Evolutionary conservation across 2,888 invertebrate species (phyloP).

Genomic region (Lapara coniferarum): DNA sequence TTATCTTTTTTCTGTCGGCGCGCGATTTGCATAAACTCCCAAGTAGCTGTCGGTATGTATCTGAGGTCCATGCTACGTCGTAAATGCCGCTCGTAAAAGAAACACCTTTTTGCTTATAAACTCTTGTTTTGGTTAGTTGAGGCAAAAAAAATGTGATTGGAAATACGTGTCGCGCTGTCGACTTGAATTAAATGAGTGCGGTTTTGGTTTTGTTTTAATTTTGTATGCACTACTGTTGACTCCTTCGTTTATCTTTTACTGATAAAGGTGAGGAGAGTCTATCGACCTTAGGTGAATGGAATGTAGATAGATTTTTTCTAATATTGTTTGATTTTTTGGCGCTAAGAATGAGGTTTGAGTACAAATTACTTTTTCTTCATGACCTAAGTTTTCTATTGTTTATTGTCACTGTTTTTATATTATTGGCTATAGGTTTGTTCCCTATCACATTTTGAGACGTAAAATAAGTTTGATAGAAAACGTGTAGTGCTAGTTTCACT

Average conservation of each 20-base stretch:
- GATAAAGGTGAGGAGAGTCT: background rate
- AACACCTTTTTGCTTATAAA: constrained; percentile 70
- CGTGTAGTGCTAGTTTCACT: too few species aligned
- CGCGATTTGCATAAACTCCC: constrained; percentile 71
- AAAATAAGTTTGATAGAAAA: too few species aligned
- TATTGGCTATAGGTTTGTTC: too few species aligned
- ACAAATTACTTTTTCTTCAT: too few species aligned
- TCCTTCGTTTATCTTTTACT: constrained; percentile 4
- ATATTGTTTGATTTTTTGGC: too few species aligned
- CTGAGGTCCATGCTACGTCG: constrained; percentile 54
- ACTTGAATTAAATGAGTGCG: constrained; percentile 24
- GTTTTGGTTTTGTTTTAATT: constrained; percentile 6
- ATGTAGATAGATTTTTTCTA: too few species aligned
- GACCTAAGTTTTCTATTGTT: too few species aligned
- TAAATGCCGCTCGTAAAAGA: constrained; percentile 73
- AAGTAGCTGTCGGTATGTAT: constrained; percentile 66
- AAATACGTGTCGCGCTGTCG: constrained; percentile 21
- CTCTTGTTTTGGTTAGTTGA: constrained; percentile 43
- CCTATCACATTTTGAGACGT: too few species aligned
- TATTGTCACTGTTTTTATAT: too few species aligned
- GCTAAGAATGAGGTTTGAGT: too few species aligned
- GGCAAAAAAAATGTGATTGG: constrained; percentile 51
- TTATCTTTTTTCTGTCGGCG: constrained; percentile 57
- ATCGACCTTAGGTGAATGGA: background rate
- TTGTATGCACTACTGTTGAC: constrained; percentile 9